These are phyloP conservation scores for Nephila pilipes DNA, from an alignment of 1,140 invertebrate species.

Conservation along the genomic window DNA sequence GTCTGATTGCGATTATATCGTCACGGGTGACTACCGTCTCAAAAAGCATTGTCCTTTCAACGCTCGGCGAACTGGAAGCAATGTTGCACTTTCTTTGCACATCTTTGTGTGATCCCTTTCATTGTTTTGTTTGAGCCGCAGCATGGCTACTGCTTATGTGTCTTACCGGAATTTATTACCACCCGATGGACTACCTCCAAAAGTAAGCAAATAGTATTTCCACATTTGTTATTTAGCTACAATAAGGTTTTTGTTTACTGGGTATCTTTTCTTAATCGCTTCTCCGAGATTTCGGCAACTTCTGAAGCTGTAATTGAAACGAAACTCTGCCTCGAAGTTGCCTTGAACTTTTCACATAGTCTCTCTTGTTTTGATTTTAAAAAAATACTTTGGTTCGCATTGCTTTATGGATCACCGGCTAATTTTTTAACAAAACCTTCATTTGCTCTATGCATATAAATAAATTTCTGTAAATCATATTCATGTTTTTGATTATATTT, in stretches of 20 bases:
- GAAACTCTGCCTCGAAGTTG: neutral
- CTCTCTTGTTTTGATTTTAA: neutral
- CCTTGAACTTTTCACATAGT: neutral
- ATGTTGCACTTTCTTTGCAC: constrained; percentile 68
- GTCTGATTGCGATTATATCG: constrained; percentile 69
- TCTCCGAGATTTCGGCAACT: neutral
- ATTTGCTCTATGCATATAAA: too few relatives aligned
- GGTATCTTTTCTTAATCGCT: neutral
- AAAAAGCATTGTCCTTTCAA: constrained; percentile 69
- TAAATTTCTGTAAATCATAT: too few relatives aligned
- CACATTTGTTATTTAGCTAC: neutral
- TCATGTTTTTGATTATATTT: too few relatives aligned
- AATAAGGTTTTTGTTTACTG: neutral
- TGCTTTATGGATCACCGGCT: too few relatives aligned
- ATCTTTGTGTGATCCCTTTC: constrained; percentile 57
- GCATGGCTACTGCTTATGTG: constrained; percentile 50
- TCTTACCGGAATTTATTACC: constrained; percentile 50
- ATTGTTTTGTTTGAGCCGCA: constrained; percentile 55
- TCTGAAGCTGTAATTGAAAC: neutral
- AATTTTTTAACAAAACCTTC: too few relatives aligned
- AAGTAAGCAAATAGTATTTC: constrained; percentile 32
- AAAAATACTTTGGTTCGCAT: too few relatives aligned
- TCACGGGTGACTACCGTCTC: constrained; percentile 69
- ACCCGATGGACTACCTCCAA: constrained; percentile 8
- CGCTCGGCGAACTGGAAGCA: constrained; percentile 58